These are phyloP conservation scores for Brassicogethes aeneus DNA, from an alignment of 2,888 invertebrate genomes.

Conservation along the genomic window DNA sequence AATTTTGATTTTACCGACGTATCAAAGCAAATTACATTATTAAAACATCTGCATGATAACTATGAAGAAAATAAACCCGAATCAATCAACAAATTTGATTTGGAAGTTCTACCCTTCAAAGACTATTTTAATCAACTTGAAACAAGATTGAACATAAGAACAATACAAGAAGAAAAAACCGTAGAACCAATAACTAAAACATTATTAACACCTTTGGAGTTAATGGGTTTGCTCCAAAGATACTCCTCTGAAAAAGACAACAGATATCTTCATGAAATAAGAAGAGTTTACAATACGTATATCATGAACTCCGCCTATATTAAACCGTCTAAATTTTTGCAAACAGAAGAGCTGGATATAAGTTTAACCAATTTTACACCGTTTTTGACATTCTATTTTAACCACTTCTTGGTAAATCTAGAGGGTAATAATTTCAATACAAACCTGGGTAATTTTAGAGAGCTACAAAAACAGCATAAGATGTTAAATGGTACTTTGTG, in stretches of 20 bases:
- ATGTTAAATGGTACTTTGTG: conserved; percentile 49
- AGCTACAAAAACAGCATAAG: conserved; percentile 44
- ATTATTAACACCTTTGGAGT: conserved; percentile 24
- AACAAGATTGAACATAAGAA: conserved; percentile 8
- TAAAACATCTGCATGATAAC: conserved; percentile 18
- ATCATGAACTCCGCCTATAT: conserved; percentile 25
- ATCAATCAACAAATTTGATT: conserved; percentile 16
- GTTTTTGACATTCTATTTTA: conserved; percentile 18
- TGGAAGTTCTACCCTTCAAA: conserved; percentile 25
- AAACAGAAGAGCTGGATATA: conserved; percentile 4
- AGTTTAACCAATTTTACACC: conserved; percentile 20
- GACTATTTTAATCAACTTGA: conserved; percentile 26
- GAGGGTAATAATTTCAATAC: conserved; percentile 28
- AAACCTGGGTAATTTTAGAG: conserved; percentile 45
- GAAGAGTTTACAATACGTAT: conserved; percentile 23
- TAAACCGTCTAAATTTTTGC: conserved; percentile 18
- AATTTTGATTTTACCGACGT: conserved; percentile 18
- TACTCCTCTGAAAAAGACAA: conserved; percentile 22
- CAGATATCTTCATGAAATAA: conserved; percentile 28
- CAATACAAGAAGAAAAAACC: not conserved
- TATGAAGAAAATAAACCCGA: conserved; percentile 9
- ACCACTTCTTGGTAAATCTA: conserved; percentile 21
- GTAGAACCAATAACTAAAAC: not conserved
- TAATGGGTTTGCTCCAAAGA: conserved; percentile 23
- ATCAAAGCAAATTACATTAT: conserved; percentile 17